Conservation (phyloP, 2,113 vertebrate species). For the Hippocampus guttulatus region DNA sequence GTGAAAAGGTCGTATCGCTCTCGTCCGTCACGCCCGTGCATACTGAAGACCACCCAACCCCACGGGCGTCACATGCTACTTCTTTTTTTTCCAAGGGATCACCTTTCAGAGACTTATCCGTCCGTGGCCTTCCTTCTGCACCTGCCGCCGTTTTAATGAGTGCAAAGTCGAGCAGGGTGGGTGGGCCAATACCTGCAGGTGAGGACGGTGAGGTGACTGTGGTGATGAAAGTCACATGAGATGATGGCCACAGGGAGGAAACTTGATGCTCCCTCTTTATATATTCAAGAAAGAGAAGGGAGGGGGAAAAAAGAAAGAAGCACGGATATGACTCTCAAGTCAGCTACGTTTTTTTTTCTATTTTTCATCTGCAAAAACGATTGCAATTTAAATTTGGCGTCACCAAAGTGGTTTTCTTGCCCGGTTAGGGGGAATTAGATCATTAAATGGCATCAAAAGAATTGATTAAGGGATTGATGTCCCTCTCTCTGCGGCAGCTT, state of each 20-base stretch:
- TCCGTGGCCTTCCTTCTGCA: conserved; percentile 8
- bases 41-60: conserved; percentile 29
- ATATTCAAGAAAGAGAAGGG: conserved; percentile 11
- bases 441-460: not conserved
- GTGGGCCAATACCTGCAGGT: conserved; percentile 5
- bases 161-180: conserved; percentile 16
- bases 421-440: not conserved
- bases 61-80: not conserved
- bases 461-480: not conserved
- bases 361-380: not conserved
- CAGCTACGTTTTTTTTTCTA: not conserved
- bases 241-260: conserved; percentile 24
- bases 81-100: conserved; percentile 11
- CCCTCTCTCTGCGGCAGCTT: too few relatives aligned
- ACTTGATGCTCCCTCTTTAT: conserved; percentile 37
- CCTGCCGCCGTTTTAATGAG: conserved; percentile 47
- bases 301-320: conserved; percentile 6
- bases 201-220: conserved; percentile 21
- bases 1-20: conserved; percentile 53
- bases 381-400: not conserved
- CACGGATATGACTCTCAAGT: not conserved
- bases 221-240: conserved; percentile 40
- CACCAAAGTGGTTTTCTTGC: not conserved
- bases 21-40: conserved; percentile 23
- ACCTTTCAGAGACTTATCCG: conserved; percentile 26